Base-by-base conservation (phyloP, 1,140 invertebrate species). In the Ceratitis capitata region DNA sequence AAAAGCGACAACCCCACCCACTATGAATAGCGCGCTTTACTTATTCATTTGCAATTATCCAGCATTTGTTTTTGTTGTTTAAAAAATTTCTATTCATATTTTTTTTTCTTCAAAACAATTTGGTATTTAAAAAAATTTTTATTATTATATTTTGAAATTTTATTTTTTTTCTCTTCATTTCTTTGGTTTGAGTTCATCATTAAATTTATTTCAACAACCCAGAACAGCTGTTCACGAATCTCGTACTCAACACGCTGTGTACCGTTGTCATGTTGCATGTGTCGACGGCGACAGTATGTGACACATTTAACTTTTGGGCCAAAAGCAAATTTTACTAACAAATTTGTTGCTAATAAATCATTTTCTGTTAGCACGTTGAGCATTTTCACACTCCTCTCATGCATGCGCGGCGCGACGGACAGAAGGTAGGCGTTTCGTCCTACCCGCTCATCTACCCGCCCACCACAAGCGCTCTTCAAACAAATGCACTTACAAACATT, bases 321-420 rank as follows among this genome's bases (percentile, higher is more conserved):
- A 83, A 83, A 45, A 53, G 45, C 47, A 84, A 58, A 84, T 84
- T 84, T 84, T 53, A 84, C 51, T 85, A 85, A 85, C 84, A 85
- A 85, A 85, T 85, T 85, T 49, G 69, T 69, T 69, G 47, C 45
- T 69, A 85, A 85, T 85, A 85, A 85, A 85, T 85, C 58, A 85
- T 85, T 84, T 84, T 61, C 69, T 78, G 69, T 78, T 78, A 23
- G 42, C 42, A 78, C 69, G n/a, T 32, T 45, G 69, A 4, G 45
- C 10, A 78, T 29, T 26, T 45, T 45, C 42, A 78, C 69, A 45
- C 69, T 78, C 69, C 69, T 23, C 23, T 74, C 29, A 42, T 35
- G 69, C 45, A 9, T 12, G 61, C 29, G 64, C 32, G 29, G 14
- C 39, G 69, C 51, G 51, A 56, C 51, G 19, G 10, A 19, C 4